Evolutionary conservation across 2,113 vertebrate genomes (phyloP).

Genomic region (Gnathonemus longibarbis): DNA sequence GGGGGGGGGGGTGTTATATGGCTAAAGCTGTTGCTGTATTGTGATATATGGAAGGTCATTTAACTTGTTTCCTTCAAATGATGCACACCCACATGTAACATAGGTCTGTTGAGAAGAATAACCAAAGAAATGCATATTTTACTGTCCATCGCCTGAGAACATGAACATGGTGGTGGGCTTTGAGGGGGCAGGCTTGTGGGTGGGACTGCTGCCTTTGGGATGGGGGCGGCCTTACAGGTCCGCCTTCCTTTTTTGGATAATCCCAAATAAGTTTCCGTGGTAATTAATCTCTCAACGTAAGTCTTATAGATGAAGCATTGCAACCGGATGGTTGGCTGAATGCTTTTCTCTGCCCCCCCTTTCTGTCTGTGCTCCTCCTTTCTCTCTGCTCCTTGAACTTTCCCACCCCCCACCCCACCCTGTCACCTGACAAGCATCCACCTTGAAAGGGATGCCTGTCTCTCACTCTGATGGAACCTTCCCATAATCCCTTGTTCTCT

Average conservation of each 20-base stretch:
- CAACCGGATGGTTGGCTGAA: slow-evolving; percentile 64
- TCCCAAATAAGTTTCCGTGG: neutral
- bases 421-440: slow-evolving; percentile 70
- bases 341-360: slow-evolving; percentile 46
- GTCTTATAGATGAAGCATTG: slow-evolving; percentile 73
- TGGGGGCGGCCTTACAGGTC: neutral
- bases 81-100: neutral
- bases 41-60: neutral
- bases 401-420: slow-evolving; percentile 36
- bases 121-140: neutral
- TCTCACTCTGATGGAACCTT: slow-evolving; percentile 77
- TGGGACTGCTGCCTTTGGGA: neutral
- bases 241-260: neutral
- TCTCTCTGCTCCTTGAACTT: slow-evolving; percentile 25
- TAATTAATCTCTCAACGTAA: slow-evolving; percentile 40
- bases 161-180: neutral
- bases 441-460: slow-evolving; percentile 75
- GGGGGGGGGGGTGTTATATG: no score
- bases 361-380: slow-evolving; percentile 34
- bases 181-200: neutral
- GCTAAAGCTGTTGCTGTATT: neutral
- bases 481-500: slow-evolving; percentile 89
- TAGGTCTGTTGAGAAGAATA: neutral
- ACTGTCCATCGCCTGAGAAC: neutral
- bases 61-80: neutral